A percentile compares a stretch with the other conserved stretches of the same genome.
These are phyloP conservation scores for Harmothoe impar DNA, from an alignment of 2,888 invertebrate species.

Conservation along the genomic window DNA sequence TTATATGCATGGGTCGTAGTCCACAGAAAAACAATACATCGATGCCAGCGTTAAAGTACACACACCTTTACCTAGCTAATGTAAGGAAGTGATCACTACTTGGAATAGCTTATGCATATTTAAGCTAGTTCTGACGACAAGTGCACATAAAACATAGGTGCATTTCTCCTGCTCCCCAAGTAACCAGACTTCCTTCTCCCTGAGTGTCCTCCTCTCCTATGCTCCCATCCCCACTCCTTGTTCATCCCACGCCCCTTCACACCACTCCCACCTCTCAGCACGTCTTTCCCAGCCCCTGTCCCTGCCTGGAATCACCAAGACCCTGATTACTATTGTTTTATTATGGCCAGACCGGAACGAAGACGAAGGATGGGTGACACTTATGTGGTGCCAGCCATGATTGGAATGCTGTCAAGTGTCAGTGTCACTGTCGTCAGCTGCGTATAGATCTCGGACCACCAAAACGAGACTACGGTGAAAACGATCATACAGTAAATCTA, in stretches of 20 bases:
- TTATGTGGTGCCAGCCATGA: conserved; percentile 17
- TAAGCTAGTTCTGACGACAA: neutral
- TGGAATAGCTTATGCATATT: no score
- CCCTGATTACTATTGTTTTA: neutral
- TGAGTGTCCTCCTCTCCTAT: neutral
- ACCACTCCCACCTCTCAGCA: neutral
- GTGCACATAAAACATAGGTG: neutral
- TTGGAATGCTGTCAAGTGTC: conserved; percentile 53
- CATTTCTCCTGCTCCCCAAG: neutral
- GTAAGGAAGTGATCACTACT: no score
- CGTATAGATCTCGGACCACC: no score
- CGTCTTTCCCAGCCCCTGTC: conserved; percentile 1
- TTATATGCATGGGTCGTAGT: no score
- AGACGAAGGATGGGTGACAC: conserved; percentile 43
- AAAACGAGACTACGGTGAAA: no score
- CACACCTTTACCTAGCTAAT: no score
- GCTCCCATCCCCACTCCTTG: neutral
- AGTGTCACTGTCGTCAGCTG: neutral
- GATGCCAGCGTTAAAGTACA: no score
- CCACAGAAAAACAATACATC: no score
- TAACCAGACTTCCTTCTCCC: no score
- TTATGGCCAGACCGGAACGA: neutral
- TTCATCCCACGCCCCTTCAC: neutral
- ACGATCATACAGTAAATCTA: no score
- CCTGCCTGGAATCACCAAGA: conserved; percentile 45